phyloP scores from a whole-genome alignment of 2,888 invertebrate species.

The Tryphoninae sp. region DNA sequence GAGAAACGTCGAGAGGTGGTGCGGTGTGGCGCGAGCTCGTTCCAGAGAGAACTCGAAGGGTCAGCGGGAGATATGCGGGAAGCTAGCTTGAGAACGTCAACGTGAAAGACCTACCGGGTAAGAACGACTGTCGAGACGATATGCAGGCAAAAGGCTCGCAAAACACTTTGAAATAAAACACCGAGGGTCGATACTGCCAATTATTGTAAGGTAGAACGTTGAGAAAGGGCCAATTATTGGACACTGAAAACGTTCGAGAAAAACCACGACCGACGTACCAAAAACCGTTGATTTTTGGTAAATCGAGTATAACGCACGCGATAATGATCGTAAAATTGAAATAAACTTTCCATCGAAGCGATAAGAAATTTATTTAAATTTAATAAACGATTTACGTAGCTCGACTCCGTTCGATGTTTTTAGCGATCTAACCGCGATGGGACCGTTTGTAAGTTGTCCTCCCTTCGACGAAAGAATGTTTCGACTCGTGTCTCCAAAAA shows the following conservation, averaged over 20 bases:
- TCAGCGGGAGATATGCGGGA: conserved; percentile 43
- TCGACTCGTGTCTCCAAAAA: conserved; percentile 48
- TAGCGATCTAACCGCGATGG: background rate
- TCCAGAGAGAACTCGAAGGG: conserved; percentile 41
- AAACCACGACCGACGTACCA: too few relatives aligned
- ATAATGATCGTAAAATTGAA: background rate
- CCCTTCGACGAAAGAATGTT: conserved; percentile 1
- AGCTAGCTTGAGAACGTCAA: conserved; percentile 42
- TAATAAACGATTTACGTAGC: background rate
- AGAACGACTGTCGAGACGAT: background rate
- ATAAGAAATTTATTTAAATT: background rate
- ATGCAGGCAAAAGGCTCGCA: conserved; percentile 10
- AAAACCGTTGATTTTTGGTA: background rate
- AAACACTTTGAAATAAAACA: background rate
- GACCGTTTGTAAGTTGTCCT: background rate
- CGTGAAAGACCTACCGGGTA: conserved; percentile 31
- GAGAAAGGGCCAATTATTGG: background rate
- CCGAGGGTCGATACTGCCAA: background rate
- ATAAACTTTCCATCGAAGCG: background rate
- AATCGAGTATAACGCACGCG: background rate
- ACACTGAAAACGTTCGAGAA: background rate
- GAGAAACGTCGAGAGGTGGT: conserved; percentile 35
- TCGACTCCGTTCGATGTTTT: too few relatives aligned
- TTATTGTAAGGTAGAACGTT: conserved; percentile 4
- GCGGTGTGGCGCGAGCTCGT: conserved; percentile 35